Percentiles rank a stretch among this genome's conserved stretches.
These are phyloP conservation scores for Rhopalosiphum nymphaeae DNA, from an alignment of 2,888 invertebrate species.

Conservation along the genomic window DNA sequence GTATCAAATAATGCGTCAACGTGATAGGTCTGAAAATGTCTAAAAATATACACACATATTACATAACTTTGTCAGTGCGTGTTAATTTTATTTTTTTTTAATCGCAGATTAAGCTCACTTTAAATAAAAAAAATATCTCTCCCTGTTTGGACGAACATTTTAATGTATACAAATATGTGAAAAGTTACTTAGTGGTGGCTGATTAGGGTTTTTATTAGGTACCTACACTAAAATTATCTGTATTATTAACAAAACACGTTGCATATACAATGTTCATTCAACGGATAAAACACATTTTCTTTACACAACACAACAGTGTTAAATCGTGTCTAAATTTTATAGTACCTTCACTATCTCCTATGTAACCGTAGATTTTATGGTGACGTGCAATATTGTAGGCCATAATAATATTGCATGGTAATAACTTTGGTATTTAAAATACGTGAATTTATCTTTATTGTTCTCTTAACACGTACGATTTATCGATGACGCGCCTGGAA, in stretches of 20 bases:
- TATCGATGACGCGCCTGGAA: neutral
- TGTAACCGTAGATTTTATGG: neutral
- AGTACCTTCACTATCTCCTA: neutral
- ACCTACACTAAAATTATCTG: neutral
- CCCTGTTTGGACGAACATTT: neutral
- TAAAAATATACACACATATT: neutral
- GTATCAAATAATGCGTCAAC: neutral
- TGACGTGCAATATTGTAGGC: neutral
- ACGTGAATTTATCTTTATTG: neutral
- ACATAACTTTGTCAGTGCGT: neutral
- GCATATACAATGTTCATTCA: neutral
- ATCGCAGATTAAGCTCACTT: neutral
- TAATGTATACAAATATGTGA: neutral
- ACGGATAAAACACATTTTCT: neutral
- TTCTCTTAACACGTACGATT: conserved; percentile 9
- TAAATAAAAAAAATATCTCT: neutral
- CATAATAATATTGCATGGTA: neutral
- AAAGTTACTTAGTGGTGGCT: neutral
- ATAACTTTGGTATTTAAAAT: conserved; percentile 8
- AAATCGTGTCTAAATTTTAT: neutral
- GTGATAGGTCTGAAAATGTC: neutral
- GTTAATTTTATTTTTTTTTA: neutral
- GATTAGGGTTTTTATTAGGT: conserved; percentile 1
- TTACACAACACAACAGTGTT: neutral
- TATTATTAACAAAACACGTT: neutral